Conservation (phyloP, 2,888 invertebrate genomes). For the Antheraea assamensis region DNA sequence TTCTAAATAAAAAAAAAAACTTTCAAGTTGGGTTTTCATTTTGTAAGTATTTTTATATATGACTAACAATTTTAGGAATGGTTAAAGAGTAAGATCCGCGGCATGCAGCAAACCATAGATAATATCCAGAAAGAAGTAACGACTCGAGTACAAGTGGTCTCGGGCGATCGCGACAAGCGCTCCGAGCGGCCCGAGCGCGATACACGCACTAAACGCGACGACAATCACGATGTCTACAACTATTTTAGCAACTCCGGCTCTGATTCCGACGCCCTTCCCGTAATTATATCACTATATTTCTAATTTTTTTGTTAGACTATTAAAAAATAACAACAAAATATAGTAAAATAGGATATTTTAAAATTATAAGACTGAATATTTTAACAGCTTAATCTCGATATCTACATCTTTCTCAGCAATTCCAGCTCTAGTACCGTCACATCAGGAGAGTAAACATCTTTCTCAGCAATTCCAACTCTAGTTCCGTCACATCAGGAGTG, state of each 20-base stretch:
- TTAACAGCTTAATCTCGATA: no score
- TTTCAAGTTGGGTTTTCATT: no score
- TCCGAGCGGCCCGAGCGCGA: neutral
- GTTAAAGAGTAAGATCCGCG: neutral
- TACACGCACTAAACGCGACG: neutral
- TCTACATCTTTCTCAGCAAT: no score
- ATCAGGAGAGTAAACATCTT: no score
- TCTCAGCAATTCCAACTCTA: no score
- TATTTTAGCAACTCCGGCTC: neutral
- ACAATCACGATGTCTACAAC: neutral
- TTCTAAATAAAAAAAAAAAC: no score
- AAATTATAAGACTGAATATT: no score
- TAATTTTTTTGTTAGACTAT: neutral
- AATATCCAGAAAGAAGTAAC: neutral
- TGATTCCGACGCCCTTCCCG: neutral
- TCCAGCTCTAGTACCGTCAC: no score
- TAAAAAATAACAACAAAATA: no score
- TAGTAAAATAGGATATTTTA: no score
- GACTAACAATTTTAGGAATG: neutral
- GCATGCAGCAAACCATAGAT: neutral
- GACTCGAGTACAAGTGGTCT: neutral
- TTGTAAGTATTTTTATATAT: neutral
- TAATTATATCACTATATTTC: neutral
- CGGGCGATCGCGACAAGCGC: neutral
- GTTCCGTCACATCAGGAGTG: no score